Percentiles rank a stretch among this genome's conserved stretches.
phyloP scores from a whole-genome alignment of 2,797 vertebrate species.

The Chaunax sp. region DNA sequence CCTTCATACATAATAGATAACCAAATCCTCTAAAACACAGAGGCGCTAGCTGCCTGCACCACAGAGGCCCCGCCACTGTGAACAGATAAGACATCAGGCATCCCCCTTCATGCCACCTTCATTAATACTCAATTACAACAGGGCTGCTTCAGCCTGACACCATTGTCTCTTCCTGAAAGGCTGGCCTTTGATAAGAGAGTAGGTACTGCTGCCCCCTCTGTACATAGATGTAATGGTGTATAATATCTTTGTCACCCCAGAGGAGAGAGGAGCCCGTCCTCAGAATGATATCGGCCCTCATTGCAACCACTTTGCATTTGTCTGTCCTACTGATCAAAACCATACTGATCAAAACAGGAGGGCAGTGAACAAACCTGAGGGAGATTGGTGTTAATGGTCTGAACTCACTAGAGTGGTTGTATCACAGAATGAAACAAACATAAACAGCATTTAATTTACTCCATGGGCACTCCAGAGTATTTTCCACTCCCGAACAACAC shows the following conservation, averaged over 20 bases:
- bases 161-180: slow-evolving; percentile 68
- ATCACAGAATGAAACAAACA: slow-evolving; percentile 50
- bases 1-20: slow-evolving; percentile 88
- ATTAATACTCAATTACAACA: slow-evolving; percentile 83
- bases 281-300: slow-evolving; percentile 39
- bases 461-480: slow-evolving; percentile 24
- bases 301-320: slow-evolving; percentile 50
- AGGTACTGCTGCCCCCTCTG: slow-evolving; percentile 38
- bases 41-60: slow-evolving; percentile 67
- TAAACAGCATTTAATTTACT: slow-evolving; percentile 56
- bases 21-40: slow-evolving; percentile 84
- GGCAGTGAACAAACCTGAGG: slow-evolving; percentile 45
- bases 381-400: slow-evolving; percentile 35
- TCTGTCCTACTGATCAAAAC: slow-evolving; percentile 60
- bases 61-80: slow-evolving; percentile 71
- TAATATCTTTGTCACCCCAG: slow-evolving; percentile 53
- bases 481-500: slow-evolving; percentile 6
- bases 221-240: slow-evolving; percentile 44
- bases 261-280: slow-evolving; percentile 26
- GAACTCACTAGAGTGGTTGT: slow-evolving; percentile 38
- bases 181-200: slow-evolving; percentile 61
- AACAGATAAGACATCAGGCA: slow-evolving; percentile 78
- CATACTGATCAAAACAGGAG: slow-evolving; percentile 54
- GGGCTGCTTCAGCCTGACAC: slow-evolving; percentile 55
- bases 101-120: slow-evolving; percentile 62